These are phyloP conservation scores for Strix uralensis DNA, from an alignment of 2,113 vertebrate species.

Conservation along the genomic window DNA sequence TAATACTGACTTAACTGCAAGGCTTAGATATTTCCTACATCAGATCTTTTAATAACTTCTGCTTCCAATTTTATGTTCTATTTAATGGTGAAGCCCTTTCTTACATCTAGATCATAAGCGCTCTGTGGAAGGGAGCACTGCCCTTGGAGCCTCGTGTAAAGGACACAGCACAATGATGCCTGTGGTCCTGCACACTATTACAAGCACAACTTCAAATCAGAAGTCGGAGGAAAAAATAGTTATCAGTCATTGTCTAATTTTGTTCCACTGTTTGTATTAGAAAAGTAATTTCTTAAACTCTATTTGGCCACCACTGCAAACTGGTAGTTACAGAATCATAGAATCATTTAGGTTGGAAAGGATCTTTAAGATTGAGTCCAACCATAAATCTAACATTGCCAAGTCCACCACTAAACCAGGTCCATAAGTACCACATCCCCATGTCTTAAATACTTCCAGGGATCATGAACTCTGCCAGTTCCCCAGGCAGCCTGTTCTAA, in stretches of 20 bases:
- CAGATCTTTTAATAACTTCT: not conserved
- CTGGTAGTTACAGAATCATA: fast-evolving
- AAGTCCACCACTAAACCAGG: too few species aligned
- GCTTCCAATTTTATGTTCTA: not conserved
- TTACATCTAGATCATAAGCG: fast-evolving
- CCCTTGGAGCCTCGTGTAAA: not conserved
- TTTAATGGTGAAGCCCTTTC: not conserved
- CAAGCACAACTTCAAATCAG: not conserved
- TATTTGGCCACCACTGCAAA: not conserved
- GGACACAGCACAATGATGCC: fast-evolving
- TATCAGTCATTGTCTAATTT: not conserved
- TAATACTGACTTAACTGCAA: too few species aligned
- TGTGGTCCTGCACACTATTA: not conserved
- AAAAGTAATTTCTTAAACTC: not conserved
- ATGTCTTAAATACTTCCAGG: fast-evolving
- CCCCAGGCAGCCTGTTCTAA: not conserved
- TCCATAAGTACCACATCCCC: too few species aligned
- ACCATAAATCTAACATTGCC: too few species aligned
- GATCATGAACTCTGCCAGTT: too few species aligned
- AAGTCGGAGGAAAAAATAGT: too few species aligned
- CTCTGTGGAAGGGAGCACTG: not conserved
- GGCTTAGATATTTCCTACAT: fast-evolving
- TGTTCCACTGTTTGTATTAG: not conserved
- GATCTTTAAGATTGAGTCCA: not conserved
- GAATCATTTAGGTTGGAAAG: not conserved